phyloP scores from a whole-genome alignment of 2,888 invertebrate genomes.

The Drosophila rubida region DNA sequence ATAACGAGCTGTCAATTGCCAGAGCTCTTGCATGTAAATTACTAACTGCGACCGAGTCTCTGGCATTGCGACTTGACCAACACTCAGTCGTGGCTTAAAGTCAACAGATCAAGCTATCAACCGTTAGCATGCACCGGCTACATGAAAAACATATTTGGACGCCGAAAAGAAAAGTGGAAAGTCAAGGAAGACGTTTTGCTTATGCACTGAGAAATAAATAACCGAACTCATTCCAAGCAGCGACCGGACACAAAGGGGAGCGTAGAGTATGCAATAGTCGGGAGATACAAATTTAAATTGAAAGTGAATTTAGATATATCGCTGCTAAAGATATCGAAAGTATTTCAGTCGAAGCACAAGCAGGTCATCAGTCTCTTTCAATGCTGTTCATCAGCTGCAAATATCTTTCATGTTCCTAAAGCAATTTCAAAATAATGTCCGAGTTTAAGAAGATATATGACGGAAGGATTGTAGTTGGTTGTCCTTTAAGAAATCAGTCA shows the following conservation, averaged over 20 bases:
- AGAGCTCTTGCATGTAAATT: conserved; percentile 58
- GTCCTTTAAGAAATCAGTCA: too few relatives aligned
- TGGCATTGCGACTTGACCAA: conserved; percentile 1
- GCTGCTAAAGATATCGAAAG: background rate
- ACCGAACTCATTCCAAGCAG: background rate
- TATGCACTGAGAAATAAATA: background rate
- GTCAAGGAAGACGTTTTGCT: background rate
- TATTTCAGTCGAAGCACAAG: too few relatives aligned
- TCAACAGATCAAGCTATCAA: background rate
- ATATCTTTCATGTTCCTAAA: background rate
- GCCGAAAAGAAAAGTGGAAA: background rate
- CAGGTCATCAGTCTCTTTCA: too few relatives aligned
- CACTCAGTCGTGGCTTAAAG: background rate
- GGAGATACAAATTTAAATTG: background rate
- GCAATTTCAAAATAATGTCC: background rate
- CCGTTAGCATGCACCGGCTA: conserved; percentile 5
- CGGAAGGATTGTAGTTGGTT: too few relatives aligned
- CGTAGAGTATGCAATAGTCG: background rate
- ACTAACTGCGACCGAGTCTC: conserved; percentile 29
- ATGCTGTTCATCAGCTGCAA: background rate
- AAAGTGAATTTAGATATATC: background rate
- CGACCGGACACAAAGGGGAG: background rate
- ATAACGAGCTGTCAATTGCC: conserved; percentile 63
- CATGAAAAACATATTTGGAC: conserved; percentile 1
- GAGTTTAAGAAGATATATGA: too few relatives aligned